These are phyloP conservation scores for Cecidostiba fungosa DNA, from an alignment of 2,888 invertebrate species.

Conservation along the genomic window DNA sequence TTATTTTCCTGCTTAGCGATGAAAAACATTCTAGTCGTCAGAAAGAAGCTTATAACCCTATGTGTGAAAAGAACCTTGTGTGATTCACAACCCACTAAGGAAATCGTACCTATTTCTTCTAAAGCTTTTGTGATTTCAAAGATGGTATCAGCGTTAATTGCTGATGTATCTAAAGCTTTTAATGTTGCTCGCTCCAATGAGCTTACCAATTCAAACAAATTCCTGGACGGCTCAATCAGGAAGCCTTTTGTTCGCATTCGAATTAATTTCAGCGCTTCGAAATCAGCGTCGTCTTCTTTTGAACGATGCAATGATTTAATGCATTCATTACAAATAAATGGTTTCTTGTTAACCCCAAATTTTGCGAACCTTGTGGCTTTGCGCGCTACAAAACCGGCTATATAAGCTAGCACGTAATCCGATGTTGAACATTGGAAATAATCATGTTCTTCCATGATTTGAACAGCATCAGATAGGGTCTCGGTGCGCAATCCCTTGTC, in stretches of 20 bases:
- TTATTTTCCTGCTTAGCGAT: constrained; percentile 51
- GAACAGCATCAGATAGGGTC: no score
- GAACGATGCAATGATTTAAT: background rate
- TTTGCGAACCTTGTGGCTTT: no score
- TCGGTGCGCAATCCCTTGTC: no score
- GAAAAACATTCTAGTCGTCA: constrained; percentile 59
- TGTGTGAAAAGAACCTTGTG: constrained; percentile 28
- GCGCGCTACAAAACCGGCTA: constrained; percentile 16
- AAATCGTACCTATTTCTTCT: background rate
- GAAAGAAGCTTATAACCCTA: constrained; percentile 46
- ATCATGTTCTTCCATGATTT: constrained; percentile 24
- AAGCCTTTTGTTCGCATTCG: constrained; percentile 28
- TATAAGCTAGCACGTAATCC: constrained; percentile 54
- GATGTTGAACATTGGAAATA: constrained; percentile 53
- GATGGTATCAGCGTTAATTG: constrained; percentile 36
- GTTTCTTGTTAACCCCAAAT: no score
- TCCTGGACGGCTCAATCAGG: constrained; percentile 24
- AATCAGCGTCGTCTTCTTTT: background rate
- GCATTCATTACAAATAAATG: constrained; percentile 45
- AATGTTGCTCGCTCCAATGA: constrained; percentile 33
- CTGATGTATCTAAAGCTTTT: background rate
- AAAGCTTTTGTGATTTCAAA: constrained; percentile 32
- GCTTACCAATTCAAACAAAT: constrained; percentile 36
- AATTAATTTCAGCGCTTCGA: constrained; percentile 47
- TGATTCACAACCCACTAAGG: constrained; percentile 47